Evolutionary conservation across 2,797 vertebrate genomes (phyloP).

Genomic region (Xiphorhynchus erythropygius): DNA sequence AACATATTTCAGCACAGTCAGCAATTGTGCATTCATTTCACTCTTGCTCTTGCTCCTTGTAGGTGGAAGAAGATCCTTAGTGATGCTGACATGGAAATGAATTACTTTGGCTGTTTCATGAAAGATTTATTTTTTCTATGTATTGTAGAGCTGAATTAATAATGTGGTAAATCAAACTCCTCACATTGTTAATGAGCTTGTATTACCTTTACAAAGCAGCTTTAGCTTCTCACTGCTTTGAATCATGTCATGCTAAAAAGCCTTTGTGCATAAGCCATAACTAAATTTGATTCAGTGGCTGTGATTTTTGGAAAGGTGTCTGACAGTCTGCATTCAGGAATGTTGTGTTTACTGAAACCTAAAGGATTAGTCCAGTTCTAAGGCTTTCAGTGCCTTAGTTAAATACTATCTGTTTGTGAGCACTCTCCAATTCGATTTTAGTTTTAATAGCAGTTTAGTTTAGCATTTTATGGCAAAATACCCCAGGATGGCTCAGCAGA

Average conservation of each 20-base stretch:
- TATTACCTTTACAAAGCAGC: not conserved
- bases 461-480: not conserved
- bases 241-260: not conserved
- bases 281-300: not conserved
- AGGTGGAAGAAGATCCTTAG: conserved; percentile 36
- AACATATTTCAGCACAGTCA: not conserved
- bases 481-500: not conserved
- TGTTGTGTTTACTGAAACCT: not conserved
- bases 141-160: not conserved
- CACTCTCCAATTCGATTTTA: not conserved
- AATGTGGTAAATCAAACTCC: not conserved
- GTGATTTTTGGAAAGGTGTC: not conserved
- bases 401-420: not conserved
- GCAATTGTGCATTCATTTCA: not conserved
- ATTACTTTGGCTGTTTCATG: not conserved
- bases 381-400: not conserved
- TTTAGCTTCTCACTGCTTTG: not conserved
- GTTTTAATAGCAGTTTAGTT: not conserved
- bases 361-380: not conserved
- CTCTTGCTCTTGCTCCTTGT: not conserved
- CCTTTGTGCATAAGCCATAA: not conserved
- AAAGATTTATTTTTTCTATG: not conserved
- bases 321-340: not conserved
- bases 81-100: not conserved
- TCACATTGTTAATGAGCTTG: not conserved